These are phyloP conservation scores for Bombus waltoni DNA, from an alignment of 1,140 invertebrate species.

Conservation along the genomic window DNA sequence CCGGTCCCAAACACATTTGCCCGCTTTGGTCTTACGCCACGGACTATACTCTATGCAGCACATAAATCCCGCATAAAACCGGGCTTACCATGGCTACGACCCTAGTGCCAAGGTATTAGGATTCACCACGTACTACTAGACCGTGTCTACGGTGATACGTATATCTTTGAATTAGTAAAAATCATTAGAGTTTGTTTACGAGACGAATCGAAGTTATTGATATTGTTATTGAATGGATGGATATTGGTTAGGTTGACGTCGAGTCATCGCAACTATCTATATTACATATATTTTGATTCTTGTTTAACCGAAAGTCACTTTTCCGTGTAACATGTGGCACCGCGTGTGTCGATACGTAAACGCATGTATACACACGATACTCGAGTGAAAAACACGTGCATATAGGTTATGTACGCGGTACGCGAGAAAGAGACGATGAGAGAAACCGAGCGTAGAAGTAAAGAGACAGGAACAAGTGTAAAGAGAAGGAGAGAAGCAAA, in stretches of 20 bases:
- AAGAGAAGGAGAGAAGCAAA: conserved; percentile 29
- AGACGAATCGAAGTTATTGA: neutral
- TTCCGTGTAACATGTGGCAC: neutral
- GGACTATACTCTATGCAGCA: conserved; percentile 17
- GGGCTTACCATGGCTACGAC: conserved; percentile 17
- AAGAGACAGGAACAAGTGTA: conserved; percentile 32
- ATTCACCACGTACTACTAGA: neutral
- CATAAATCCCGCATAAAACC: conserved; percentile 40
- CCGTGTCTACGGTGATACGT: neutral
- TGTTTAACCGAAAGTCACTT: conserved; percentile 2
- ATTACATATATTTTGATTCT: no score
- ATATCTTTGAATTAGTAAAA: conserved; percentile 20
- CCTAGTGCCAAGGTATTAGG: conserved; percentile 9
- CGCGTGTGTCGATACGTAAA: conserved; percentile 25
- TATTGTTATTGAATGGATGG: neutral
- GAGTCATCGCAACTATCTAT: neutral
- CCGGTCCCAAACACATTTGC: conserved; percentile 20
- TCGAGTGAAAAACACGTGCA: conserved; percentile 39
- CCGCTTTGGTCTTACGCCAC: conserved; percentile 17
- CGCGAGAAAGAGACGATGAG: conserved; percentile 9
- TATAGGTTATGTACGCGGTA: conserved; percentile 39
- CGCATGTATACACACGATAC: neutral
- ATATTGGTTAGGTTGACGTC: no score
- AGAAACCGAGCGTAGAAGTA: conserved; percentile 5
- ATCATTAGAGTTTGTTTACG: neutral